Percentiles rank a stretch among this genome's conserved stretches.
Evolutionary conservation across 1,140 invertebrate genomes (phyloP).

Genomic region (Cotesia vestalis): DNA sequence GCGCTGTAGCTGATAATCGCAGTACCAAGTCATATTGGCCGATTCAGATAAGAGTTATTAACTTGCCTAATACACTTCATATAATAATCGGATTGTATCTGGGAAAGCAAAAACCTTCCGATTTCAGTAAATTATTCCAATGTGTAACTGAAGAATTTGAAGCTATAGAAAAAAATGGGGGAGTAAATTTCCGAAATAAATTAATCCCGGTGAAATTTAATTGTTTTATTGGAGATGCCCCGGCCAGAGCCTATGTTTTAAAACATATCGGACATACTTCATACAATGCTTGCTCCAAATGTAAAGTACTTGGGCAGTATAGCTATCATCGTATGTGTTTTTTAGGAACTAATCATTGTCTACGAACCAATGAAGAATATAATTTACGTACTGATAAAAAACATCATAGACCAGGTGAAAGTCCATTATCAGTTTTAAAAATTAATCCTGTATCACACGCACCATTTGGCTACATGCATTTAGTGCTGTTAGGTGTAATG

Average conservation of each 20-base stretch:
- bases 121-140: conserved; percentile 30
- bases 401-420: conserved; percentile 29
- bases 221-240: conserved; percentile 43
- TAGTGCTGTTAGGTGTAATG: conserved; percentile 29
- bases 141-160: conserved; percentile 5
- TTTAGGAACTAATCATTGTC: background rate
- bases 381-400: conserved; percentile 28
- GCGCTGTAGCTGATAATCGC: conserved; percentile 2
- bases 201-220: conserved; percentile 27
- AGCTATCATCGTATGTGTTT: conserved; percentile 12
- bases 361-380: conserved; percentile 36
- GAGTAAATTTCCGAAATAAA: conserved; percentile 20
- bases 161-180: conserved; percentile 2
- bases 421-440: conserved; percentile 23
- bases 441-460: conserved; percentile 28
- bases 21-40: conserved; percentile 14
- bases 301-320: conserved; percentile 24
- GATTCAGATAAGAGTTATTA: conserved; percentile 13
- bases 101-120: conserved; percentile 33
- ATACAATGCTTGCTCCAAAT: conserved; percentile 35
- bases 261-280: conserved; percentile 38
- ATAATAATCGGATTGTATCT: conserved; percentile 32
- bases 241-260: conserved; percentile 39
- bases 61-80: conserved; percentile 8
- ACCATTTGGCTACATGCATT: conserved; percentile 40